phyloP scores from a whole-genome alignment of 2,113 vertebrate genomes.

The Dissostichus mawsoni region DNA sequence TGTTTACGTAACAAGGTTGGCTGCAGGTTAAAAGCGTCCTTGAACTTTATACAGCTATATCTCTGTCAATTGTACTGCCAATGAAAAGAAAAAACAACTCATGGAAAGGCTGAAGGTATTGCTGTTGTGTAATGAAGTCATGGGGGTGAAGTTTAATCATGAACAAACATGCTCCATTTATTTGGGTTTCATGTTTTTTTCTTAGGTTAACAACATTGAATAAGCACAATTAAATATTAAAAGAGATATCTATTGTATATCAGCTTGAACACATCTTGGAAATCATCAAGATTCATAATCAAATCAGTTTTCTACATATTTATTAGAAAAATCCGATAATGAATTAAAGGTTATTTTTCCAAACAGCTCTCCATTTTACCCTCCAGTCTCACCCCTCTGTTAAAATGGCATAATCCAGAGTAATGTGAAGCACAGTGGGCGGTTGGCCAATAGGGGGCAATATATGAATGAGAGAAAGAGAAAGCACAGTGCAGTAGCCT shows the following conservation, averaged over 20 bases:
- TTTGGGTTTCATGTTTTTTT: background rate
- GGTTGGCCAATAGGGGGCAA: slow-evolving; percentile 37
- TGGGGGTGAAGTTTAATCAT: background rate
- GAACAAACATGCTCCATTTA: background rate
- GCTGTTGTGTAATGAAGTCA: background rate
- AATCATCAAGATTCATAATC: background rate
- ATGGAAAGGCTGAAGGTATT: background rate
- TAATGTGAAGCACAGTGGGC: slow-evolving; percentile 6
- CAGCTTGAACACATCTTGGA: background rate
- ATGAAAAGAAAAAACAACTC: background rate
- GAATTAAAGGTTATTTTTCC: background rate
- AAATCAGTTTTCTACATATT: background rate
- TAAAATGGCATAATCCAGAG: background rate
- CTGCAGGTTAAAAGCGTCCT: too few relatives aligned
- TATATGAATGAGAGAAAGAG: background rate
- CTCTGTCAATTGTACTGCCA: background rate
- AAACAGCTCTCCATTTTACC: background rate
- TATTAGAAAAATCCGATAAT: background rate
- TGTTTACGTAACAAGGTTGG: too few relatives aligned
- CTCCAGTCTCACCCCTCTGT: background rate
- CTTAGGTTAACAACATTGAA: background rate
- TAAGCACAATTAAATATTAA: background rate
- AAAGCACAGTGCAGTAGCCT: background rate
- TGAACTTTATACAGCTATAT: background rate
- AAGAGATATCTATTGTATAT: background rate